These are phyloP conservation scores for Atta colombica DNA, from an alignment of 1,140 invertebrate species.

Conservation along the genomic window DNA sequence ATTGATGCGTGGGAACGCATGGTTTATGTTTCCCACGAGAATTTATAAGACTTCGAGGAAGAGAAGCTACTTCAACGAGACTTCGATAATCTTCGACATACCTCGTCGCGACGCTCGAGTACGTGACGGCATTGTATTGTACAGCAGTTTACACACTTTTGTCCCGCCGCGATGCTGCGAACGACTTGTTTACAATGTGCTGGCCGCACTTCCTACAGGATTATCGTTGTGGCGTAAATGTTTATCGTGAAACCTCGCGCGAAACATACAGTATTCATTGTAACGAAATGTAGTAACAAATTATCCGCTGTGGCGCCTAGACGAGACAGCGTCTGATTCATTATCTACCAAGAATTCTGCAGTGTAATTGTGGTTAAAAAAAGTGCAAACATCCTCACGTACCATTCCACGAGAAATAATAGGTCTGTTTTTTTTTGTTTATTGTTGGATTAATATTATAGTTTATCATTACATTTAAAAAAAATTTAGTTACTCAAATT, in stretches of 20 bases:
- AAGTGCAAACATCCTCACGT: background rate
- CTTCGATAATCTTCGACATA: conserved; percentile 50
- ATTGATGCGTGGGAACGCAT: background rate
- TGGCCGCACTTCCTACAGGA: background rate
- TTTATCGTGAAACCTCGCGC: background rate
- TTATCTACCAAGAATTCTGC: background rate
- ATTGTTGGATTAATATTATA: no score
- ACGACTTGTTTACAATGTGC: conserved; percentile 28
- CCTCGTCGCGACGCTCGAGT: conserved; percentile 4
- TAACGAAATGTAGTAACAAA: conserved; percentile 30
- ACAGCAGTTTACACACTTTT: conserved; percentile 1
- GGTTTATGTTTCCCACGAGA: conserved; percentile 21
- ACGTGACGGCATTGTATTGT: conserved; percentile 1
- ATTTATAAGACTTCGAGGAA: conserved; percentile 64
- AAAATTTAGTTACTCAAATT: no score
- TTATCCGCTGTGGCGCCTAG: background rate
- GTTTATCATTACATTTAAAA: no score
- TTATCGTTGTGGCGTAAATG: conserved; percentile 28
- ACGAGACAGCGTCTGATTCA: conserved; percentile 6
- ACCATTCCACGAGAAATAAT: background rate
- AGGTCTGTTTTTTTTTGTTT: no score
- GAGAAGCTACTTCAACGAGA: background rate
- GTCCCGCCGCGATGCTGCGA: background rate
- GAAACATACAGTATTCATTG: conserved; percentile 8
- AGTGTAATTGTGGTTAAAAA: background rate